Evolutionary conservation across 2,113 vertebrate genomes (phyloP), one percentile per base, ranked within the genome.

Genomic region (Malurus melanocephalus): DNA sequence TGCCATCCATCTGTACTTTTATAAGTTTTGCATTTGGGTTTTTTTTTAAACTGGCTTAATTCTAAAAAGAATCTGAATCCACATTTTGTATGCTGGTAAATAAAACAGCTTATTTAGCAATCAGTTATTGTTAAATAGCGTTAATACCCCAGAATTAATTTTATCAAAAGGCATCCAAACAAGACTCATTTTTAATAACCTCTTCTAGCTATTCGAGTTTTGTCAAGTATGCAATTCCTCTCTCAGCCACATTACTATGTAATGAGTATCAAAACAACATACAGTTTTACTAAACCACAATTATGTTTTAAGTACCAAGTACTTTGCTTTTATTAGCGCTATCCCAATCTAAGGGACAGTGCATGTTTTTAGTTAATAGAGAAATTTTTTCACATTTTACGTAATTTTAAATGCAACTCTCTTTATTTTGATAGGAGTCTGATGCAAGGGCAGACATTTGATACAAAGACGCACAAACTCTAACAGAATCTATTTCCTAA

Each of bases 311-410:
- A 67, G 23, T 18, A 46, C 6, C 6, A 74, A 68, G 8, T 28
- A 48, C 4, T 76, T 69, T 5, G 42, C 16, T 57, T 33, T 23
- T 38, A 22, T 33, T 55, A 55, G 13, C 59, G 6, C 13, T 81
- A 53, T 8, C 24, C 4, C 56, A 69, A 18, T 43, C 24, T 66
- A 59, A 69, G 8, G 16, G 26, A 49, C 4, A 22, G 3, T 6
- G 6, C 15, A 49, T 26, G 38, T 55, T 61, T 66, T 62, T 32
- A 84, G 35, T 60, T 59, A 64, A 48, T 14, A 49, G 2, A 68
- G 1, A 3, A 0, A 0, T 5, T 42, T 71, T 76, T n/a, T 45
- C 16, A 53, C 1, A 1, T 42, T 89, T 46, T 17, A 27, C 2
- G 1, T 46, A 7, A 26, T 49, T 85, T 81, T 85, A 62, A 75